Conservation (phyloP, 2,797 vertebrate species). For the Sandelia bainsii region DNA sequence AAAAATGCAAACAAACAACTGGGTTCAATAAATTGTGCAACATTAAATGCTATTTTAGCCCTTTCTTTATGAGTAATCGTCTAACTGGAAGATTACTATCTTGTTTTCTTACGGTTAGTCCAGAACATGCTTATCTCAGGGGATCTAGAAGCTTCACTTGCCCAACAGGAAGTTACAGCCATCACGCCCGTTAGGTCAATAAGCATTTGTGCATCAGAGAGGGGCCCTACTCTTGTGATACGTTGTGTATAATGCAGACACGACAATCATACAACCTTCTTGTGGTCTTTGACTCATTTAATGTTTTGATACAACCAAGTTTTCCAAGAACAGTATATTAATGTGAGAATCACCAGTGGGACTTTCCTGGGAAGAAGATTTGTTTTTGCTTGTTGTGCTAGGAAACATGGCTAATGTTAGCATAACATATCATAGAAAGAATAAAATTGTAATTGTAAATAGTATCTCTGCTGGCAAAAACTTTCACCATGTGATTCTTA, state of each 20-base stretch:
- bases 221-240: conserved; percentile 49
- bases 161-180: conserved; percentile 71
- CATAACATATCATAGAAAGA: conserved; percentile 3
- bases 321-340: too few relatives aligned
- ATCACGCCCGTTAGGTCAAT: conserved; percentile 76
- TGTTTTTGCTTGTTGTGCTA: conserved; percentile 41
- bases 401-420: conserved; percentile 10
- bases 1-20: not conserved
- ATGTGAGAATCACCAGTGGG: conserved; percentile 23
- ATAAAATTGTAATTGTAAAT: not conserved
- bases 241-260: conserved; percentile 41
- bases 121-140: conserved; percentile 62
- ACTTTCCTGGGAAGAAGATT: conserved; percentile 18
- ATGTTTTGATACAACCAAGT: conserved; percentile 1
- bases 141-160: conserved; percentile 69
- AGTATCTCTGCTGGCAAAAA: conserved; percentile 10
- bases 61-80: conserved; percentile 43
- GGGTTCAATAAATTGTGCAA: not conserved
- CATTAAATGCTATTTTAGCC: conserved; percentile 22
- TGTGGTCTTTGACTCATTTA: conserved; percentile 22
- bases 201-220: conserved; percentile 64
- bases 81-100: conserved; percentile 54
- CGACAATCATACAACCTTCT: conserved; percentile 35
- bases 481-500: conserved; percentile 5
- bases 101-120: conserved; percentile 67